Evolutionary conservation across 2,113 vertebrate species (phyloP), one percentile per base, ranked within the genome.

Genomic region (Andinoacara biseriatus): DNA sequence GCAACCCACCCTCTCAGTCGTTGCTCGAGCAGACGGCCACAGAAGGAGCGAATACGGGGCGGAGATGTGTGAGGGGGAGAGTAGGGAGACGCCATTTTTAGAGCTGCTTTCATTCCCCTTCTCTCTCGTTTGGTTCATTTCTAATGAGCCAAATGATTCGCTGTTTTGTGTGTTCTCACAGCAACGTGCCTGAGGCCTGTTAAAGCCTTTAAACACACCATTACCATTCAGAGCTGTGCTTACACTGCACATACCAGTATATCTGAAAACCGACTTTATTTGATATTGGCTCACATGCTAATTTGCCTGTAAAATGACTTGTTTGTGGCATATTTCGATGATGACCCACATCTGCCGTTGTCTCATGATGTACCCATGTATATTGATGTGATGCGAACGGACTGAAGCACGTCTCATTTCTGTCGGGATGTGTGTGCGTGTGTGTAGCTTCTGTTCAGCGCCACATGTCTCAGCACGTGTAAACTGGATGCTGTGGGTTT

Each of bases 81-180:
- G 60, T 6, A 15, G 65, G 15, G 7, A 60, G 85, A 52, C n/a
- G 76, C 84, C 93, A 87, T 93, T 93, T 93, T 91, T 93, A 90
- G 86, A 88, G 18, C 74, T 61, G 86, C 89, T 93, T 88, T 87
- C 20, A 77, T 82, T 74, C 17, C 22, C 35, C 1, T 82, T 8
- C 76, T 54, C 24, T 82, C 78, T 52, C 29, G 38, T 90, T 85
- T 82, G 35, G 38, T 63, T 81, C 13, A 15, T 74, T 83, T 83
- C 38, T 78, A 78, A 74, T 6, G 31, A 87, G 31, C 72, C 1
- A 0, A 56, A n/a, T 65, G 58, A 82, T 86, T 86, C 14, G 31
- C 58, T 4, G 2, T 78, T 20, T 26, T 40, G 14, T 59, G 31
- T 9, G 11, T 75, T 69, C 52, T 62, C 5, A 1, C 0, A 3